These are phyloP conservation scores for Erebia palarica DNA, from an alignment of 2,888 invertebrate genomes.

Conservation along the genomic window DNA sequence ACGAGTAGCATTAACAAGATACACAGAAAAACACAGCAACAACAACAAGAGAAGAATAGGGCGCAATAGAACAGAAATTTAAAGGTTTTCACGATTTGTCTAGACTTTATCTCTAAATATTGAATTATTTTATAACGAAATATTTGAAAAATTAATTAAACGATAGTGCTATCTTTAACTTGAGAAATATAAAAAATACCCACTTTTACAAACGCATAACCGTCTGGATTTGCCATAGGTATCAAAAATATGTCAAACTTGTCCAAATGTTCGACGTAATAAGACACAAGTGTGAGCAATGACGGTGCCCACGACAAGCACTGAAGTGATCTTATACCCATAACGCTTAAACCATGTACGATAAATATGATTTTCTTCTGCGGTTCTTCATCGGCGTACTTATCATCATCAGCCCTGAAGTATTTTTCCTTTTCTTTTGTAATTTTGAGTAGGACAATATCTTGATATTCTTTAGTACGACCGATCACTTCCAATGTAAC, in stretches of 20 bases:
- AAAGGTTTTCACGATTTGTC: no score
- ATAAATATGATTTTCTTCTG: conserved; percentile 70
- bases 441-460: conserved; percentile 61
- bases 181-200: conserved; percentile 11
- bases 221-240: conserved; percentile 73
- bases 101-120: no score
- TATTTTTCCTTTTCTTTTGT: conserved; percentile 41
- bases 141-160: no score
- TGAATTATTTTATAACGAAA: no score
- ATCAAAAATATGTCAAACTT: conserved; percentile 70
- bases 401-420: conserved; percentile 54
- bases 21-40: no score
- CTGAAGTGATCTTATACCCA: conserved; percentile 49
- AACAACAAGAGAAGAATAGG: no score
- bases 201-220: conserved; percentile 38
- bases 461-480: conserved; percentile 62
- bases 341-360: conserved; percentile 63
- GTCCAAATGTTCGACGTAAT: conserved; percentile 61
- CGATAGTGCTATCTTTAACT: neutral
- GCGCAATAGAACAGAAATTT: no score
- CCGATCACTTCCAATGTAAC: conserved; percentile 53
- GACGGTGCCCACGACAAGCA: conserved; percentile 42
- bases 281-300: conserved; percentile 51
- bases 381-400: conserved; percentile 56
- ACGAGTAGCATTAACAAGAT: no score